Conservation (phyloP, 2,888 invertebrate genomes). For the Slavum lentiscoides region DNA sequence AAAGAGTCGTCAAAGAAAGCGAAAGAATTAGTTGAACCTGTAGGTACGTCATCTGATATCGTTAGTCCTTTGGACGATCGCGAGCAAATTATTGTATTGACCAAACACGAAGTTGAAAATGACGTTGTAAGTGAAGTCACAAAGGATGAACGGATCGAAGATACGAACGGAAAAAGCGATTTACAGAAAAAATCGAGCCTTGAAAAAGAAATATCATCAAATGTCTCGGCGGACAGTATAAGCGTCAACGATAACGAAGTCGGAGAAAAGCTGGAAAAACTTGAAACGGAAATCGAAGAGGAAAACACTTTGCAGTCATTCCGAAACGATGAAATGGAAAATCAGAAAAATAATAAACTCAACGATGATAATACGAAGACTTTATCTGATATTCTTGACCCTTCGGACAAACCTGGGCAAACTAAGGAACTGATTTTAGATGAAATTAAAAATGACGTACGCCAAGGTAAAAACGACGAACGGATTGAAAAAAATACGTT, state of each 20-base stretch:
- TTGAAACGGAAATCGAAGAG: slow-evolving; percentile 27
- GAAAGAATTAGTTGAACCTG: slow-evolving; percentile 13
- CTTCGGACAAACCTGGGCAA: not conserved
- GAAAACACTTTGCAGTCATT: slow-evolving; percentile 53
- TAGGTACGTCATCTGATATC: not conserved
- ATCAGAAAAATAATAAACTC: not conserved
- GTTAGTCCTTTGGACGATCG: not conserved
- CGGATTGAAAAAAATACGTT: too few relatives aligned
- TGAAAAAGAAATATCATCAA: not conserved
- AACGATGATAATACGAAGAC: not conserved
- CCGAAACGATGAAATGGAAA: slow-evolving; percentile 46
- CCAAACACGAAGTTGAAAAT: slow-evolving; percentile 33
- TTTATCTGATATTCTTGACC: not conserved
- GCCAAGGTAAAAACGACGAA: too few relatives aligned
- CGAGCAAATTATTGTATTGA: too few relatives aligned
- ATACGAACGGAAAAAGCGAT: too few relatives aligned
- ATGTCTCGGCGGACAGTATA: not conserved
- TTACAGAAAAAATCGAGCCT: too few relatives aligned
- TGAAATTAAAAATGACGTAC: slow-evolving; percentile 35
- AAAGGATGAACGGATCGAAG: too few relatives aligned
- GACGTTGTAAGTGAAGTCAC: too few relatives aligned
- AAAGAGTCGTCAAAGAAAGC: slow-evolving; percentile 54
- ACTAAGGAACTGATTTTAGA: slow-evolving; percentile 39
- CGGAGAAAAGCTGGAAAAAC: not conserved
- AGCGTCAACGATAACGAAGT: slow-evolving; percentile 2